Evolutionary conservation across 2,113 vertebrate species (phyloP), one percentile per base, ranked within the genome.

Genomic region (Nettapus auritus): DNA sequence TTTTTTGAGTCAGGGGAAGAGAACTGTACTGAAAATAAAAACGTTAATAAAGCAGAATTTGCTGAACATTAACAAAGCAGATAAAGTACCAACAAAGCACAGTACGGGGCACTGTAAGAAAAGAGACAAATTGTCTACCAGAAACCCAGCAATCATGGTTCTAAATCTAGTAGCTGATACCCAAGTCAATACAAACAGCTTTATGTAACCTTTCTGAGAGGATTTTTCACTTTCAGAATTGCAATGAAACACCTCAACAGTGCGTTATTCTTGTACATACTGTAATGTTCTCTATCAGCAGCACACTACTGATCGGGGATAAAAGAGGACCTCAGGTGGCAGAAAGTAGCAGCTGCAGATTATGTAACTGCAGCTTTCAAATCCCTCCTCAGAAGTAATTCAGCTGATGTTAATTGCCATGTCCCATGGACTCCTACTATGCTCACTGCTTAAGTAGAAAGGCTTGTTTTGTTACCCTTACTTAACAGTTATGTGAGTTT

Each of bases 281-380:
- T 23, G 13, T 52, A 52, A 52, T 13, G 50, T 48, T 33, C 40
- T 68, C 19, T 18, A 42, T 29, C 33, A 50, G 38, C 68, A 60
- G 34, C 40, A 36, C 19, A 13, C 19, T 14, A 29, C 53, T 22
- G 36, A 79, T 23, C 20, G 13, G 62, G 38, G 62, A 55, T 60
- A 70, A 82, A 75, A 84, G 93, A 73, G 81, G 95, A 94, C 94
- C 96, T 89, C 96, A 87, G 88, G 93, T 90, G 94, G 92, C 89
- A 87, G 83, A 90, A 74, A 82, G 70, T 6, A 62, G 86, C 33
- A 94, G 63, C 74, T 95, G 86, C 94, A 93, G 56, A 5, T 86
- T n/a, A 9, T 69, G 1, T 4, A 4, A 80, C 28, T 59, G 25
- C 23, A 59, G 25, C 73, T 74, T 86, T 81, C 40, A 57, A 88